Conservation (phyloP, 2,113 vertebrate genomes). For the Pardalotus punctatus region DNA sequence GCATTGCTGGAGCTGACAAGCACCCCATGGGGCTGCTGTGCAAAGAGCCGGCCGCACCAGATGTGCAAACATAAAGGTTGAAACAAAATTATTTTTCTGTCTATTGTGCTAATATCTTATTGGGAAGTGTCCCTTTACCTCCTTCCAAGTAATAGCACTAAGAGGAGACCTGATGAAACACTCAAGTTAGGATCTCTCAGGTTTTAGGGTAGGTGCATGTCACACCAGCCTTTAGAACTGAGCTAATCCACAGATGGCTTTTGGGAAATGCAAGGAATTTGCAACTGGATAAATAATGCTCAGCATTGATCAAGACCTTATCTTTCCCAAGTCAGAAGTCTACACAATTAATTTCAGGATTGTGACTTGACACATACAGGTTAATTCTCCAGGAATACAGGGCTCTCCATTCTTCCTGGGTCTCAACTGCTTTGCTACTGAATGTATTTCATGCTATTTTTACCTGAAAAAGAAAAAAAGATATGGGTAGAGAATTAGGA, state of each 20-base stretch:
- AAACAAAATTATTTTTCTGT: background rate
- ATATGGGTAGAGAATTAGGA: conserved; percentile 31
- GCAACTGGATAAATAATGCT: background rate
- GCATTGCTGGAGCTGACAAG: background rate
- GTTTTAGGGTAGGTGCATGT: background rate
- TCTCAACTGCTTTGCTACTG: conserved; percentile 15
- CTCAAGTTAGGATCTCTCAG: background rate
- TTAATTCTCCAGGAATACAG: conserved; percentile 40
- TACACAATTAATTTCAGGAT: background rate
- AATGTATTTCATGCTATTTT: conserved; percentile 53
- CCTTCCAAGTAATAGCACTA: background rate
- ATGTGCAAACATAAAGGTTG: background rate
- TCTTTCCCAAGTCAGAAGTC: conserved; percentile 8
- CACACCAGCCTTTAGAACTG: background rate
- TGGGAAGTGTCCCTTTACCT: background rate
- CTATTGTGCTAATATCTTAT: background rate
- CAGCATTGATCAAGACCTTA: background rate
- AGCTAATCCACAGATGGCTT: background rate
- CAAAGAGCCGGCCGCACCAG: background rate
- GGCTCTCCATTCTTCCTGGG: background rate
- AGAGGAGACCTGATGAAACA: background rate
- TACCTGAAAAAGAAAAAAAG: conserved; percentile 31
- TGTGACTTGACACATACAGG: background rate
- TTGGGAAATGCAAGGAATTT: background rate
- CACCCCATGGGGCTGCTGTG: background rate